These are phyloP conservation scores for Agrilus planipennis DNA, from an alignment of 1,140 invertebrate genomes.

Conservation along the genomic window DNA sequence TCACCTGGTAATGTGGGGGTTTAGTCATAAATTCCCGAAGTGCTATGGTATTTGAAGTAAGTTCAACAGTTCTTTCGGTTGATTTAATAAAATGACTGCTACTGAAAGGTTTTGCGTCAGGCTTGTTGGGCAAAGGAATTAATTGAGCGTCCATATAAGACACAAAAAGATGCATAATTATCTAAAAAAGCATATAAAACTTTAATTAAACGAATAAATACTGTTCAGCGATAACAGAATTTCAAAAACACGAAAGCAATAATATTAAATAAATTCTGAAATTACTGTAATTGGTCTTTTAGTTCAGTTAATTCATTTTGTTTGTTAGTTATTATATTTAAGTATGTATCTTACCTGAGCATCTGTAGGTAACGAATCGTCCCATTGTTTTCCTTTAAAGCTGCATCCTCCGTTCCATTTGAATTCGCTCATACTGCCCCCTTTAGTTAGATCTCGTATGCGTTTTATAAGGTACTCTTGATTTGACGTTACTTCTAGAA, in stretches of 20 bases:
- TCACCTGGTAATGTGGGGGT: constrained; percentile 62
- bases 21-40: constrained; percentile 45
- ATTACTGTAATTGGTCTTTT: no score
- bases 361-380: constrained; percentile 67
- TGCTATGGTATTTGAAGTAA: constrained; percentile 34
- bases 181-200: constrained; percentile 48
- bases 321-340: no score
- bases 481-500: constrained; percentile 64
- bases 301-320: no score
- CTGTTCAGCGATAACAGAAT: no score
- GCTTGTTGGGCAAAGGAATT: constrained; percentile 58
- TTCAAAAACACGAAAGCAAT: no score
- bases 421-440: constrained; percentile 70
- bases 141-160: constrained; percentile 72
- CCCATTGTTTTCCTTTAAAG: constrained; percentile 65
- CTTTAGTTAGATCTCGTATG: constrained; percentile 60
- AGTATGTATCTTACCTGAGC: constrained; percentile 47
- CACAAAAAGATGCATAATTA: constrained; percentile 72
- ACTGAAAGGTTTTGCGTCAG: constrained; percentile 62
- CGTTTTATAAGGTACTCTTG: constrained; percentile 73
- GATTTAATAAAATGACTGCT: constrained; percentile 46
- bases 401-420: constrained; percentile 65
- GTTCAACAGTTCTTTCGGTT: constrained; percentile 40
- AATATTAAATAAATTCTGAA: no score
- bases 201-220: no score